Evolutionary conservation across 2,797 vertebrate species (phyloP).

Genomic region (Scyliorhinus canicula): DNA sequence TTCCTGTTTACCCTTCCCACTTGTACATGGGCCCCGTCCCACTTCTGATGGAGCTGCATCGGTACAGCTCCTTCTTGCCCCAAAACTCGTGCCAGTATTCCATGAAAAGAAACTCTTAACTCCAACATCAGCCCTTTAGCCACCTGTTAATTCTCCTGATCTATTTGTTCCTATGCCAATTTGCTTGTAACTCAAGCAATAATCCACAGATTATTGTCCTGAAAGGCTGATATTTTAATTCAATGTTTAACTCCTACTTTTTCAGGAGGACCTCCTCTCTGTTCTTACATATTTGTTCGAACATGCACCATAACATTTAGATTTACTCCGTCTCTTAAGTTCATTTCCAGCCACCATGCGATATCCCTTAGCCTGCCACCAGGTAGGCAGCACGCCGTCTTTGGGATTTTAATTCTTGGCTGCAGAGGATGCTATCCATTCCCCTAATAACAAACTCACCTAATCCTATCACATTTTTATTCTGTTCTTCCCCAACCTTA

Average conservation of each 20-base stretch:
- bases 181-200: not conserved
- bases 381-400: not conserved
- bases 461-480: not conserved
- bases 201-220: not conserved
- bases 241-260: not conserved
- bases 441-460: too few relatives aligned
- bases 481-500: not conserved
- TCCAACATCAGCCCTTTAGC: not conserved
- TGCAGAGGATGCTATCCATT: too few relatives aligned
- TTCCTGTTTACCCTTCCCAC: not conserved
- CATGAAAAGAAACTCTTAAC: not conserved
- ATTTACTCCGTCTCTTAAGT: too few relatives aligned
- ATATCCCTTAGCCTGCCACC: not conserved
- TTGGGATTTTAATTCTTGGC: not conserved
- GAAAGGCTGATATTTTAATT: not conserved
- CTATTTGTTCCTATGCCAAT: too few relatives aligned
- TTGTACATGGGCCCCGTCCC: not conserved
- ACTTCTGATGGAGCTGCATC: not conserved
- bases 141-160: too few relatives aligned
- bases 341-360: not conserved
- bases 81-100: not conserved
- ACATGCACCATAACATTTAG: not conserved
- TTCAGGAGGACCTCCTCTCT: not conserved
- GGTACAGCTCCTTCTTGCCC: not conserved
- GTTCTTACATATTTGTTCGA: not conserved